Conservation (phyloP, 2,888 invertebrate genomes). For the Lasioglossum lativentre region DNA sequence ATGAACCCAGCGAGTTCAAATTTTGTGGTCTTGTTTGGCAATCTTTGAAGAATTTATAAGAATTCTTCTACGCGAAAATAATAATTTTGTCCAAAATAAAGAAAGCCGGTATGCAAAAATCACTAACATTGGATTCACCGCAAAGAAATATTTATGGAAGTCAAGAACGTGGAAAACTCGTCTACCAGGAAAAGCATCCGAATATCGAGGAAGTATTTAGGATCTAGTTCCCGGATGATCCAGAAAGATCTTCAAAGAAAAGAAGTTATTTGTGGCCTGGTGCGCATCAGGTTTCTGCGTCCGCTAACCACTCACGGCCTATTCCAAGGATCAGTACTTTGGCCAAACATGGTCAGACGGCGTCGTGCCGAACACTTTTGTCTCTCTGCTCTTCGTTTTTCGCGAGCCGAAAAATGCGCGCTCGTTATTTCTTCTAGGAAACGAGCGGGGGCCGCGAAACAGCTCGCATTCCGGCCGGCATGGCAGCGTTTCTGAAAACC, state of each 20-base stretch:
- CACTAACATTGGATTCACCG: too few species aligned
- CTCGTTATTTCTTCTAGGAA: slow-evolving; percentile 70
- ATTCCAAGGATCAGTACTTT: slow-evolving; percentile 62
- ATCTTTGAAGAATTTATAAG: neutral
- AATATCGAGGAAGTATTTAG: slow-evolving; percentile 1
- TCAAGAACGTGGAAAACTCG: neutral
- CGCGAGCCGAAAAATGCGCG: slow-evolving; percentile 52
- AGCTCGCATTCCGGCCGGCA: slow-evolving; percentile 22
- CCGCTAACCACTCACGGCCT: slow-evolving; percentile 46
- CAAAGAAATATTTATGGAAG: neutral
- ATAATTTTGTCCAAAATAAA: too few species aligned
- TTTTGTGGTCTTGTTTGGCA: neutral
- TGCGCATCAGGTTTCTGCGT: slow-evolving; percentile 40
- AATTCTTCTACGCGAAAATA: neutral
- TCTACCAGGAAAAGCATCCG: neutral
- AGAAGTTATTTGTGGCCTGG: slow-evolving; percentile 34
- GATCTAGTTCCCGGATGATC: neutral
- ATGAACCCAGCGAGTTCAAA: neutral
- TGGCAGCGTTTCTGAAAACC: slow-evolving; percentile 37
- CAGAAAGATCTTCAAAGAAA: slow-evolving; percentile 5
- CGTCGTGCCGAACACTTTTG: slow-evolving; percentile 63
- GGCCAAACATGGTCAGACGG: slow-evolving; percentile 70
- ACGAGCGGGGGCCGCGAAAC: slow-evolving; percentile 23
- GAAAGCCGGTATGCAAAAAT: too few species aligned
- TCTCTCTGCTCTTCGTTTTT: slow-evolving; percentile 56